Conservation (phyloP, 2,113 vertebrate genomes). For the Solea solea region DNA sequence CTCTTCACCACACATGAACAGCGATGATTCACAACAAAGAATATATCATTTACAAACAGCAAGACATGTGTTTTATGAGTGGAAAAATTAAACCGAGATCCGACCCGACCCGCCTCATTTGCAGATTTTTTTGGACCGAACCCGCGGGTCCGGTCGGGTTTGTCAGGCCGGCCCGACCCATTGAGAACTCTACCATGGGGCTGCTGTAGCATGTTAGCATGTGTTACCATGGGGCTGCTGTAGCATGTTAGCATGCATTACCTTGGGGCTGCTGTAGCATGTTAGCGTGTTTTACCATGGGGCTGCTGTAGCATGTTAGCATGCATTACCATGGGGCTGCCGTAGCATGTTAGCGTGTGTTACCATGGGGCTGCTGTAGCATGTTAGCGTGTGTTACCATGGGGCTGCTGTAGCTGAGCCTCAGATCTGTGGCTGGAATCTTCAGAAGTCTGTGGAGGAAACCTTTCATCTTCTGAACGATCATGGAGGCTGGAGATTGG, state of each 20-base stretch:
- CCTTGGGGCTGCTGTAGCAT: not conserved
- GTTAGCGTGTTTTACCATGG: not conserved
- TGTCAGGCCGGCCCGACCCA: too few relatives aligned
- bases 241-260: not conserved
- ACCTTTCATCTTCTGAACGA: conserved; percentile 92
- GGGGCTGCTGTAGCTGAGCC: conserved; percentile 86
- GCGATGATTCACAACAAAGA: too few relatives aligned
- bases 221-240: too few relatives aligned
- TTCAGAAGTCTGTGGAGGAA: conserved; percentile 88
- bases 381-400: conserved; percentile 83
- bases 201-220: not conserved
- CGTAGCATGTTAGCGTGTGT: not conserved
- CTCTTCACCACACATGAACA: too few relatives aligned
- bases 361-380: not conserved
- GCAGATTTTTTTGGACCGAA: too few relatives aligned
- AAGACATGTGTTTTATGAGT: too few relatives aligned
- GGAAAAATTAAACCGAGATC: too few relatives aligned
- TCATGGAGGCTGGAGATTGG: conserved; percentile 87
- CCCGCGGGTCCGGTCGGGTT: too few relatives aligned
- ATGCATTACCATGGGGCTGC: not conserved
- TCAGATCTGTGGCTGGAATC: conserved; percentile 86
- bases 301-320: not conserved
- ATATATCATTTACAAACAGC: too few relatives aligned
- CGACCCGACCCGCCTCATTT: too few relatives aligned
- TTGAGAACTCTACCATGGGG: too few relatives aligned